Conservation (phyloP, 2,888 invertebrate genomes). For the Chesias legatella region DNA sequence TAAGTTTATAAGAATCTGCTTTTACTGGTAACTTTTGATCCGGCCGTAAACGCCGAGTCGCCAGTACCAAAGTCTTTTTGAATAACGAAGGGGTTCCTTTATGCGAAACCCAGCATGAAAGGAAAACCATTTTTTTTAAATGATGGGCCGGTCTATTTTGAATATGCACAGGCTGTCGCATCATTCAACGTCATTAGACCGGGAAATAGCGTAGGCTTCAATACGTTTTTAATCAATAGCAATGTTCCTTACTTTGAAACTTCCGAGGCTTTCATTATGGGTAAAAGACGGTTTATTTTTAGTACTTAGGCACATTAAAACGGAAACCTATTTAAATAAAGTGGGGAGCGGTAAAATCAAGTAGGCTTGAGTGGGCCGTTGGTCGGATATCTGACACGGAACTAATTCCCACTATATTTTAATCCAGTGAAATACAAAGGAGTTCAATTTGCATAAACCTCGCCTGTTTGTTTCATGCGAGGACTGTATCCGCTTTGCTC, state of each 20-base stretch:
- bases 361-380: constrained; percentile 52
- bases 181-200: constrained; percentile 73
- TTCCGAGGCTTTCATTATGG: constrained; percentile 17
- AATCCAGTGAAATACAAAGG: constrained; percentile 77
- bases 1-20: too few species aligned
- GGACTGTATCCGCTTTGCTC: constrained; percentile 71
- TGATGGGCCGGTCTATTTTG: constrained; percentile 62
- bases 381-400: constrained; percentile 73
- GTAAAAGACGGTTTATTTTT: constrained; percentile 25
- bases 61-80: constrained; percentile 62
- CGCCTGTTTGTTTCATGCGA: constrained; percentile 75
- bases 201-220: constrained; percentile 51
- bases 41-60: constrained; percentile 40
- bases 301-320: constrained; percentile 34
- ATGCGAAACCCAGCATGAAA: constrained; percentile 61
- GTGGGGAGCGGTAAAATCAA: constrained; percentile 62
- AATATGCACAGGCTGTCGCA: constrained; percentile 65
- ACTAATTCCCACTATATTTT: constrained; percentile 79
- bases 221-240: constrained; percentile 44
- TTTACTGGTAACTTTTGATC: too few species aligned
- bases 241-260: constrained; percentile 19
- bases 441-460: constrained; percentile 79
- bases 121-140: constrained; percentile 67
- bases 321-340: constrained; percentile 53
- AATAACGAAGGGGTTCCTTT: constrained; percentile 72